phyloP scores from a whole-genome alignment of 2,113 vertebrate genomes.

The Puntigrus tetrazona region DNA sequence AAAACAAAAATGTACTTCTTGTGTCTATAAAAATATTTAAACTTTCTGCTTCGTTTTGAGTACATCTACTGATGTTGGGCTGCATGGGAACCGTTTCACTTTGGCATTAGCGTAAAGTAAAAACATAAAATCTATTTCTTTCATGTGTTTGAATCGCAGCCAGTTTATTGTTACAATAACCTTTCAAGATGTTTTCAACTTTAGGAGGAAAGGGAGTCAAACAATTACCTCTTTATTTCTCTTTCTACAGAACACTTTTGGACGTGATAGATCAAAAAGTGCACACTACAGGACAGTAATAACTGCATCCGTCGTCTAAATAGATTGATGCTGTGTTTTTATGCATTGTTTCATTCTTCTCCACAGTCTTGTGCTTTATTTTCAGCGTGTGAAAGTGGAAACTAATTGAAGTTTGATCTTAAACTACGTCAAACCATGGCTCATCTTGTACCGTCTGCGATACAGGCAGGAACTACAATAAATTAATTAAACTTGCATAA shows the following conservation, averaged over 20 bases:
- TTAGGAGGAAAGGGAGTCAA: background rate
- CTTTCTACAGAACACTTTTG: background rate
- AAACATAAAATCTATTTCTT: background rate
- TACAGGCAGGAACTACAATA: background rate
- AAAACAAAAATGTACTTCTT: no score
- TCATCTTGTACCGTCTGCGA: background rate
- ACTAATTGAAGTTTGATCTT: background rate
- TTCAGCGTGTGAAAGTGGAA: background rate
- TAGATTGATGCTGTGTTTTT: background rate
- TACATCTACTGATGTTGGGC: background rate
- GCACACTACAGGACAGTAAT: background rate
- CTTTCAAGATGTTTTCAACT: background rate
- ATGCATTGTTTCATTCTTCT: background rate
- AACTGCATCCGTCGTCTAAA: background rate
- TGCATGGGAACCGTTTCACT: background rate
- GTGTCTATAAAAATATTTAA: background rate
- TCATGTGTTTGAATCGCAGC: background rate
- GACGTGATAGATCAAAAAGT: background rate
- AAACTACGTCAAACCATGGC: background rate
- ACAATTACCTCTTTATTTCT: background rate
- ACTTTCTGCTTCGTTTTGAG: background rate
- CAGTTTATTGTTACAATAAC: background rate
- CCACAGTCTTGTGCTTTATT: background rate
- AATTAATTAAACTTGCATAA: background rate
- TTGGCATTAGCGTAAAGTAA: slow-evolving; percentile 2